These are phyloP conservation scores for Nasonia vitripennis DNA, from an alignment of 1,140 invertebrate genomes.

Conservation along the genomic window DNA sequence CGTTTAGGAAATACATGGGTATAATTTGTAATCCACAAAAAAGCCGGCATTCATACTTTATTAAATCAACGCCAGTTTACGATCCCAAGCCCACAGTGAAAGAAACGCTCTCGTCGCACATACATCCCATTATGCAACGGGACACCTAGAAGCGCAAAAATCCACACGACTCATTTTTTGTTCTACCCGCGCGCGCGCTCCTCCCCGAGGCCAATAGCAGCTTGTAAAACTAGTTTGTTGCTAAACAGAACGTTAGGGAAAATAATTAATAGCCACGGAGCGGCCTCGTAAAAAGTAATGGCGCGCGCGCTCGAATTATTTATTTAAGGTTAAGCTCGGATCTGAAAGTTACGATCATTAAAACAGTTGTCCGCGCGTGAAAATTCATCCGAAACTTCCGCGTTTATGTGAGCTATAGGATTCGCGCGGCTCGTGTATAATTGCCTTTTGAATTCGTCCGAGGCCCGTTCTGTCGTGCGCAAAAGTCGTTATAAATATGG, in stretches of 20 bases:
- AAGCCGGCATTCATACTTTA: neutral
- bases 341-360: constrained; percentile 39
- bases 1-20: too few relatives aligned
- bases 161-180: neutral
- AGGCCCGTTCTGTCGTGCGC: neutral
- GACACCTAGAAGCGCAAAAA: neutral
- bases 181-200: too few relatives aligned
- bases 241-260: constrained; percentile 32
- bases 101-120: neutral
- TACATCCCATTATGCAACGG: too few relatives aligned
- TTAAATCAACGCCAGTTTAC: neutral
- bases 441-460: neutral
- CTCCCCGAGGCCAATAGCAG: neutral
- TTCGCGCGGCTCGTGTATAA: neutral
- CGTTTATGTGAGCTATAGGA: neutral
- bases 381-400: constrained; percentile 1
- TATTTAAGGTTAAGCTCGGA: constrained; percentile 27
- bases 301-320: constrained; percentile 23
- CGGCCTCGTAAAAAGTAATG: constrained; percentile 28
- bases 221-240: constrained; percentile 28
- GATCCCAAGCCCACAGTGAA: neutral
- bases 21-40: too few relatives aligned
- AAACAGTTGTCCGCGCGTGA: constrained; percentile 8
- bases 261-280: constrained; percentile 27
- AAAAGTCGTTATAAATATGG: neutral